These are phyloP conservation scores for Scalopus aquaticus DNA, from an alignment of 2,113 vertebrate genomes.

Conservation along the genomic window DNA sequence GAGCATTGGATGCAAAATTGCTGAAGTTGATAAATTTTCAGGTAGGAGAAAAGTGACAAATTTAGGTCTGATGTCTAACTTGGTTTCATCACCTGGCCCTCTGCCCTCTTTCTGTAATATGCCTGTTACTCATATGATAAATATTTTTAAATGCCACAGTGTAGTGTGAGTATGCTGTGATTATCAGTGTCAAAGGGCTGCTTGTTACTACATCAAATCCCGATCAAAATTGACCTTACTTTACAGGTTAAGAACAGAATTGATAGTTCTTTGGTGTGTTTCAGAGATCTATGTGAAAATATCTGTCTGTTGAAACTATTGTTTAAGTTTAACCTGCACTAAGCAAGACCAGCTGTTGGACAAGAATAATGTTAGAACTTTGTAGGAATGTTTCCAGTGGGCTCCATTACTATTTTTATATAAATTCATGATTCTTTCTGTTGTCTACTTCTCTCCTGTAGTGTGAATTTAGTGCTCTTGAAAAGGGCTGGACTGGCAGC, in stretches of 20 bases:
- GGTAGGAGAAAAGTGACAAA: not conserved
- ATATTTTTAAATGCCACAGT: not conserved
- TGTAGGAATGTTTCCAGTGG: conserved; percentile 27
- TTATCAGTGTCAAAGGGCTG: not conserved
- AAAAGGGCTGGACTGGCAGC: conserved; percentile 33
- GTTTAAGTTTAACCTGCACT: not conserved
- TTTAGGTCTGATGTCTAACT: not conserved
- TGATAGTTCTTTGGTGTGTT: not conserved
- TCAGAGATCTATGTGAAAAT: not conserved
- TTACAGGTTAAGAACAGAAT: not conserved
- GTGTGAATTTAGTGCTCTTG: conserved; percentile 63
- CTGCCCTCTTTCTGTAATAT: not conserved
- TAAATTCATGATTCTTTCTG: conserved; percentile 53
- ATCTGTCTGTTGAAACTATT: not conserved
- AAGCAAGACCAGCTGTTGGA: not conserved
- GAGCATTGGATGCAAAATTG: not conserved
- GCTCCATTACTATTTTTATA: not conserved
- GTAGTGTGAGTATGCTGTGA: not conserved
- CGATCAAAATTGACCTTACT: not conserved
- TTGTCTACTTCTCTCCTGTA: conserved; percentile 66
- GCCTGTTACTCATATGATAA: not conserved
- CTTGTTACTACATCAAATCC: not conserved
- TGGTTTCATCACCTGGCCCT: not conserved
- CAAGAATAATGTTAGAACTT: not conserved
- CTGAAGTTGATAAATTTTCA: not conserved